Conservation (phyloP, 1,140 invertebrate species). For the Drosophila lacteicornis region DNA sequence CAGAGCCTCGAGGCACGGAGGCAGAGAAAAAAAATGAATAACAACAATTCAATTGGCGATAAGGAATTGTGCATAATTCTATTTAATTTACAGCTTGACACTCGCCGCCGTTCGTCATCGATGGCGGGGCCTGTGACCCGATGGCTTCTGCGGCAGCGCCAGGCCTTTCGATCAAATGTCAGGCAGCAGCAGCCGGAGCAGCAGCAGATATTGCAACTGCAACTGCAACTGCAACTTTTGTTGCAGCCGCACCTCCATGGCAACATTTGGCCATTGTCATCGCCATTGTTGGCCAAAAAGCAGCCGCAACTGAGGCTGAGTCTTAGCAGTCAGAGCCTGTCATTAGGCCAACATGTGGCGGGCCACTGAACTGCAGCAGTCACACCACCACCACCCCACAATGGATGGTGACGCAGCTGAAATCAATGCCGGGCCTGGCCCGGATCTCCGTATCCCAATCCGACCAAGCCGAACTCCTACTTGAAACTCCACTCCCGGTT, state of each 20-base stretch:
- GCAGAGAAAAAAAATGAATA: constrained; percentile 15
- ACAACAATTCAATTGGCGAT: constrained; percentile 78
- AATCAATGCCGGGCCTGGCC: constrained; percentile 61
- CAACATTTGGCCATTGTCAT: constrained; percentile 53
- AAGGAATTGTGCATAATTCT: constrained; percentile 77
- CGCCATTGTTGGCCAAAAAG: constrained; percentile 44
- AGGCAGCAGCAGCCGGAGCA: constrained; percentile 15
- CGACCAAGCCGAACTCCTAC: constrained; percentile 17
- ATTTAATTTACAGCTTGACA: constrained; percentile 80
- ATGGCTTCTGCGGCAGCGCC: constrained; percentile 67
- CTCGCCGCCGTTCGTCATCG: constrained; percentile 59
- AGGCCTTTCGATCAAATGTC: constrained; percentile 80
- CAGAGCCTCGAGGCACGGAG: constrained; percentile 62
- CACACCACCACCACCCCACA: constrained; percentile 34
- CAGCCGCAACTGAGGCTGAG: constrained; percentile 30
- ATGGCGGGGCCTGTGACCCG: constrained; percentile 36
- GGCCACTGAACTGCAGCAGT: constrained; percentile 30
- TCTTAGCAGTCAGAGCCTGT: constrained; percentile 53
- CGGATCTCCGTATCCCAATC: background rate
- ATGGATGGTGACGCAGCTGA: constrained; percentile 76
- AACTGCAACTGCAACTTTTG: constrained; percentile 6
- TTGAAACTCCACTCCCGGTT: constrained; percentile 25
- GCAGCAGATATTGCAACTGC: constrained; percentile 9
- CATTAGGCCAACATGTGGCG: constrained; percentile 67
- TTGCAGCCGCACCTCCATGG: constrained; percentile 37